These are phyloP conservation scores for Alectura lathami DNA, from an alignment of 2,113 vertebrate genomes.

Conservation along the genomic window DNA sequence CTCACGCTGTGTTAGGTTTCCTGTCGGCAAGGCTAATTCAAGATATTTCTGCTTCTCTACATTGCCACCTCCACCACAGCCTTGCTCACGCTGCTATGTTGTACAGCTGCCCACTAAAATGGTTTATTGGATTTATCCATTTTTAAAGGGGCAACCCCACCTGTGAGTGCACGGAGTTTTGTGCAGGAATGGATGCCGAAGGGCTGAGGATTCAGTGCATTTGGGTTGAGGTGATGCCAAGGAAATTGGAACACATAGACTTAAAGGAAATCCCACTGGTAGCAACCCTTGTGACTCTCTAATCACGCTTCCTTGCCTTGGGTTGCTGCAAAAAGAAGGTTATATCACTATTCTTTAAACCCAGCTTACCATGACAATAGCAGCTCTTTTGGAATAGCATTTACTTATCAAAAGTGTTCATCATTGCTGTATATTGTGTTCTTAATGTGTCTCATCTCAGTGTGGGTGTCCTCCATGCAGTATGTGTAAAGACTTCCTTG, in stretches of 20 bases:
- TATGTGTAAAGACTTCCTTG: not conserved
- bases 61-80: not conserved
- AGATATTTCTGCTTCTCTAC: not conserved
- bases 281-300: not conserved
- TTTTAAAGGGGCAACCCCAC: not conserved
- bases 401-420: not conserved
- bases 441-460: not conserved
- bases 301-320: not conserved
- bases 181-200: not conserved
- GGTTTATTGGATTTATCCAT: accelerated
- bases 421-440: not conserved
- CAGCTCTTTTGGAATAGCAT: not conserved
- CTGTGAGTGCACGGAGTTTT: not conserved
- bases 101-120: accelerated
- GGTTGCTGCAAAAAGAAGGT: not conserved
- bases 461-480: not conserved
- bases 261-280: not conserved
- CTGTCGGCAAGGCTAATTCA: not conserved
- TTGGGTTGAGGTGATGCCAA: not conserved
- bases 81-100: not conserved
- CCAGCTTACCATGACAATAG: not conserved
- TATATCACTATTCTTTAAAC: not conserved
- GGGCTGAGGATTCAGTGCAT: not conserved
- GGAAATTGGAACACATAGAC: not conserved
- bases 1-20: not conserved